Base-by-base conservation (phyloP, 2,113 vertebrate species). In the Dicrurus megarhynchus region DNA sequence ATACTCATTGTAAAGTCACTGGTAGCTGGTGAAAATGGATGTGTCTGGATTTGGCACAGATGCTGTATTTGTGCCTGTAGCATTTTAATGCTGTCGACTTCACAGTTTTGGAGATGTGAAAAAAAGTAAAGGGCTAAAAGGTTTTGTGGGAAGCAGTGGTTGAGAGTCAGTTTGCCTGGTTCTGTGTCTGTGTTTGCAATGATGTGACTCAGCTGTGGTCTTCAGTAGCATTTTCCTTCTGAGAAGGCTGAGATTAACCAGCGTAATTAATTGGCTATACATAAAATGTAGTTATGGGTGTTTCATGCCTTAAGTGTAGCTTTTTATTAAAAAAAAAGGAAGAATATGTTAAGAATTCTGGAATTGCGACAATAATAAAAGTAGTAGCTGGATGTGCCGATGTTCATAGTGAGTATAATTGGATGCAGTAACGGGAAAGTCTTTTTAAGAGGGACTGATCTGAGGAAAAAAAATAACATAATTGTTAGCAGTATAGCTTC, bases 1-100 rank as follows among this genome's bases (percentile, higher is more conserved):
- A 37, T 60, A 13, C 11, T 52, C 27, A 14, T 42, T 0, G 0
- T 47, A 70, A 60, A 73, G 22, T 50, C 37, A 23, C 15, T 21
- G 28, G 65, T 50, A 69, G 41, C 8, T 49, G 19, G 18, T 21
- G 30, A 39, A 86, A 80, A 50, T 9, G 17, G 46, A 65, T 0
- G 1, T 33, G 23, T 33, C 42, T 65, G 59, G 11, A 49, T 75
- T 46, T 92, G 75, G 37, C 61, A 73, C 71, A 74, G 55, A 47
- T 26, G 26, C 19, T 68, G 27, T 56, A 27, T 73, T 80, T 78
- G 35, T 80, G 35, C 20, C 55, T 23, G n/a, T 55, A 84, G 69
- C 10, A 33, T 89, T 91, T 87, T 81, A 87, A 52, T 59, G 32
- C 13, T 2, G 1, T 65, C 84, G 52, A 52, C 74, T 79, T 80